These are phyloP conservation scores for Naso thynnoides DNA, from an alignment of 2,797 vertebrate species.

Conservation along the genomic window DNA sequence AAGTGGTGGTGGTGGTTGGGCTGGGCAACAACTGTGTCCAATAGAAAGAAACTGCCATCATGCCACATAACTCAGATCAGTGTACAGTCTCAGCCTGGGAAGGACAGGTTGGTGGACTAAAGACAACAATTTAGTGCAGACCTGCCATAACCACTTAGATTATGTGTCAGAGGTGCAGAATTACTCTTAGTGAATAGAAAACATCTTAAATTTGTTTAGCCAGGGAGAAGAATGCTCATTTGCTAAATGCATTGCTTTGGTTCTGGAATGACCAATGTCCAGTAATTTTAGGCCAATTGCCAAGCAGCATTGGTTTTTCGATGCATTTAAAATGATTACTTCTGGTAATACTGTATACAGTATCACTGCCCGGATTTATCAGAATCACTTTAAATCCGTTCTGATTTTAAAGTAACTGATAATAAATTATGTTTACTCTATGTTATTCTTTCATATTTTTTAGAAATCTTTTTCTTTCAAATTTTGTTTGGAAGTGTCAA, in stretches of 20 bases:
- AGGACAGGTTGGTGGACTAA: conserved; percentile 20
- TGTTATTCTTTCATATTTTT: neutral
- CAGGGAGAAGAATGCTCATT: conserved; percentile 25
- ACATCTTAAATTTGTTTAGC: conserved; percentile 11
- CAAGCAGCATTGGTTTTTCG: no score
- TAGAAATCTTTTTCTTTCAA: neutral
- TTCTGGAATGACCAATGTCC: conserved; percentile 5
- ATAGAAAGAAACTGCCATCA: no score
- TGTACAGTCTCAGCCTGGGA: no score
- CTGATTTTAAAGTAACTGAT: neutral
- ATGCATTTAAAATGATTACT: no score
- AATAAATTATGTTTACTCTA: neutral
- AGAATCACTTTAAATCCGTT: neutral
- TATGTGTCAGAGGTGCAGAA: conserved; percentile 23
- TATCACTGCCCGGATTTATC: neutral
- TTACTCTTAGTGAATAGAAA: conserved; percentile 30
- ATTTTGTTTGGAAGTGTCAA: no score
- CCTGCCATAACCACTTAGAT: conserved; percentile 14
- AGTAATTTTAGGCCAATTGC: neutral
- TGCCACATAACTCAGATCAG: no score
- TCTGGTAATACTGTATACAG: neutral
- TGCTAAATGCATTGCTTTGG: conserved; percentile 20
- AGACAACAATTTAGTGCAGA: conserved; percentile 32
- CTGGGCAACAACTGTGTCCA: no score
- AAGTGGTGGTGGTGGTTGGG: no score